Evolutionary conservation across 2,888 invertebrate genomes (phyloP).

Genomic region (Cactoblastis cactorum): DNA sequence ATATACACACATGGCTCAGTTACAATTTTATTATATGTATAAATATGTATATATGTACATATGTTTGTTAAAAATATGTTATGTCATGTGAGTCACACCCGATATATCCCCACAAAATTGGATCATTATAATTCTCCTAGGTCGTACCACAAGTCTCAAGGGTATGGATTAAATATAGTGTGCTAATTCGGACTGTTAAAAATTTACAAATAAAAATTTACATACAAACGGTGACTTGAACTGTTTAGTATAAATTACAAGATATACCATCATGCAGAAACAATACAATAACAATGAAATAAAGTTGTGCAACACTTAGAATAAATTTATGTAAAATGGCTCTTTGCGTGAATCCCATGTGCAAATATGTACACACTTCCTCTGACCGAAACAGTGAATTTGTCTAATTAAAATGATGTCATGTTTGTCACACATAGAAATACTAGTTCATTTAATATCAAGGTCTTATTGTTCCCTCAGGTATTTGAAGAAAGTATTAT

Average conservation of each 20-base stretch:
- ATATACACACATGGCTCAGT: too few species aligned
- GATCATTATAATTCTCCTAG: background rate
- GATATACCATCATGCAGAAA: background rate
- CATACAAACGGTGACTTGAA: slow-evolving; percentile 5
- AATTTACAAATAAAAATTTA: slow-evolving; percentile 3
- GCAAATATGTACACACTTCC: slow-evolving; percentile 11
- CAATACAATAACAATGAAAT: background rate
- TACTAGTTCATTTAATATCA: background rate
- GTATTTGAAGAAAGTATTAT: background rate
- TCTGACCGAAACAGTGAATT: slow-evolving; percentile 24
- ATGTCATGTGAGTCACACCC: too few species aligned
- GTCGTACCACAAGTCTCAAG: background rate
- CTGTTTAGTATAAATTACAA: background rate
- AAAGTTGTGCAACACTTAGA: background rate
- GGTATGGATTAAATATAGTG: slow-evolving; percentile 6
- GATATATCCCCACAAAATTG: too few species aligned
- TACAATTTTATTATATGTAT: too few species aligned
- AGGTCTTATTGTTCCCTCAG: background rate
- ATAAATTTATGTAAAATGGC: background rate
- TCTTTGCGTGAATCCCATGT: background rate
- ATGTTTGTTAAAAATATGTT: too few species aligned
- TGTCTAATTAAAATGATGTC: slow-evolving; percentile 22
- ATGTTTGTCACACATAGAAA: background rate
- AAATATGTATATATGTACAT: too few species aligned
- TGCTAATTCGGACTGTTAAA: background rate